A percentile compares a stretch with the other conserved stretches of the same genome.
phyloP scores from a whole-genome alignment of 2,113 vertebrate genomes.

The Ptychochromis oligacanthus region DNA sequence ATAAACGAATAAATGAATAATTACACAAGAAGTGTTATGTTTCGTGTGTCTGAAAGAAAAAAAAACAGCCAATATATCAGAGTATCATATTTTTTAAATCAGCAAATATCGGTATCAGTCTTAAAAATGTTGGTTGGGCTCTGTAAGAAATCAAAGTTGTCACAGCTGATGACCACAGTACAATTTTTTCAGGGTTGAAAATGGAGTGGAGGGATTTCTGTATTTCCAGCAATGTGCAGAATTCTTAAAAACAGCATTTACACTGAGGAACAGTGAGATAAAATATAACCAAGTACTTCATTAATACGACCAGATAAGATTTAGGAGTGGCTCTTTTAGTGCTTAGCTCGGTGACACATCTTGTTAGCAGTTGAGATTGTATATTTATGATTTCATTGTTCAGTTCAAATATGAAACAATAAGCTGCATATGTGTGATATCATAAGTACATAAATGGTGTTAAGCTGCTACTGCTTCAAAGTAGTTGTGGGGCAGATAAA shows the following conservation, averaged over 20 bases:
- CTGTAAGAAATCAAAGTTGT: no score
- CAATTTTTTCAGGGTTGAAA: background rate
- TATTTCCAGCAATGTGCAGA: background rate
- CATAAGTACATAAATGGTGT: background rate
- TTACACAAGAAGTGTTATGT: no score
- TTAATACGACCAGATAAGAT: background rate
- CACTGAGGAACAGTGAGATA: background rate
- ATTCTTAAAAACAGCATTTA: background rate
- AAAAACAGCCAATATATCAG: no score
- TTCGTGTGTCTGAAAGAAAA: no score
- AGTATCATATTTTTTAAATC: no score
- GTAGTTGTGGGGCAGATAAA: background rate
- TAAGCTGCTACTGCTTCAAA: background rate
- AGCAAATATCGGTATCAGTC: no score
- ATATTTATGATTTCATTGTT: background rate
- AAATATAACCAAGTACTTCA: background rate
- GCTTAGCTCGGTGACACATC: background rate
- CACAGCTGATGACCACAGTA: no score
- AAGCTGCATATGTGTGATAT: rapidly evolving
- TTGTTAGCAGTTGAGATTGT: rapidly evolving
- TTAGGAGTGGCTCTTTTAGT: no score
- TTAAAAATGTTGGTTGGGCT: no score
- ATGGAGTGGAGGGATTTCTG: background rate
- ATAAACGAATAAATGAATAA: no score
- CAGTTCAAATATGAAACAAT: background rate